Evolutionary conservation across 2,888 invertebrate genomes (phyloP), one percentile per base, ranked within the genome.

Genomic region (Timema cristinae): DNA sequence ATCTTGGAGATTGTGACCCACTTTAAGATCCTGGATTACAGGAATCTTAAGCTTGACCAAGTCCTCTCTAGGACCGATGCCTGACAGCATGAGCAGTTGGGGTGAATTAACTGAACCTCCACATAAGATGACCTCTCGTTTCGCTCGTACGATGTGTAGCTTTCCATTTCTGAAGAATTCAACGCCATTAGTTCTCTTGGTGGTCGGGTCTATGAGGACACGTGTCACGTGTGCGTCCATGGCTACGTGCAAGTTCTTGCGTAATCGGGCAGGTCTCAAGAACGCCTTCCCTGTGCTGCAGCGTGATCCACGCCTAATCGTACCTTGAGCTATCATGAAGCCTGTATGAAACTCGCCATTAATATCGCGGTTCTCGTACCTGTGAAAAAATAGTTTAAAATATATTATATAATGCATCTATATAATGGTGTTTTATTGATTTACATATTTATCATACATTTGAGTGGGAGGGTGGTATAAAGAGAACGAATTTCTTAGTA

Each of bases 71-170:
- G 92, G 92, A 0, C 94, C 94, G 11, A 97, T 87, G 0, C 97
- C 98, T 9, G 95, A 95, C 0, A 98, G 82, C 95, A 98, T 95
- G 56, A 98, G 82, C 4, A 98, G 79, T 80, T 99, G 98, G 0
- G 98, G 95, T 0, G 97, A 93, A 80, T 97, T 97, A 0, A 99
- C 87, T 0, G 97, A 88, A 0, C 98, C 98, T 0, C 91, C 95
- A 0, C 94, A 93, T 2, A 98, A 80, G 68, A 98, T 92, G 0
- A 98, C 92, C 81, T 96, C 96, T 80, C 92, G 94, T 51, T 86
- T 87, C 0, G 95, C 94, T 72, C 90, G 84, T 2, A 94, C 88
- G 68, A 91, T 86, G 77, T 90, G 88, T 0, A 91, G 79, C 82
- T 90, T 89, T 7, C 90, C 90, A 69, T 92, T 89, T 66, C 92